A percentile compares a stretch with the other conserved stretches of the same genome.
Conservation (phyloP, 2,797 vertebrate species). For the Podarcis lilfordi region DNA sequence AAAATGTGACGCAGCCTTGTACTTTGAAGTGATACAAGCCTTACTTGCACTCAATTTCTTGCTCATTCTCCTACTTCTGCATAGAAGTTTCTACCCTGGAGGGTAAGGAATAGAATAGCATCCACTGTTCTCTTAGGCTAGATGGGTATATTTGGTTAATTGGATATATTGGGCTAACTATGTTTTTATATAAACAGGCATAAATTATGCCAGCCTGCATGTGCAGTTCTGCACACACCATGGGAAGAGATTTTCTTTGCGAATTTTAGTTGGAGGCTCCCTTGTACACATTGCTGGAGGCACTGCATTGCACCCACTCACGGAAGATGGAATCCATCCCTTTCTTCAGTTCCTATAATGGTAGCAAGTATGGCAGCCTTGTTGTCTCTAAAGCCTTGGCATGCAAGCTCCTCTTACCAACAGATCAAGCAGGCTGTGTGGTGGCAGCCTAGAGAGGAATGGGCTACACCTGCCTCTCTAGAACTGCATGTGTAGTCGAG, state of each 20-base stretch:
- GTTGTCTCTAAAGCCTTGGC: not conserved
- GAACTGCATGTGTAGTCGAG: not conserved
- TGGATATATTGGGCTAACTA: not conserved
- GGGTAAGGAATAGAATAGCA: not conserved
- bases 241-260: not conserved
- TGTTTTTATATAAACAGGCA: not conserved
- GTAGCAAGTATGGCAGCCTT: not conserved
- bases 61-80: not conserved
- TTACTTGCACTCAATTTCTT: not conserved
- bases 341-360: not conserved
- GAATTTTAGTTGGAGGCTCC: too few relatives aligned
- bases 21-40: not conserved
- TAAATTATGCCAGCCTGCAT: not conserved
- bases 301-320: not conserved
- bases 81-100: not conserved
- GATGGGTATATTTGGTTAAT: not conserved
- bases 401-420: not conserved
- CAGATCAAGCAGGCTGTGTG: not conserved
- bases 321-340: not conserved
- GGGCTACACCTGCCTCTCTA: not conserved
- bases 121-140: not conserved
- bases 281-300: too few relatives aligned
- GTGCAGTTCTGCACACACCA: not conserved
- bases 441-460: not conserved
- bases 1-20: not conserved